Base-by-base conservation (phyloP, 92 coral and sea anemone species). In the Porites divaricata region DNA sequence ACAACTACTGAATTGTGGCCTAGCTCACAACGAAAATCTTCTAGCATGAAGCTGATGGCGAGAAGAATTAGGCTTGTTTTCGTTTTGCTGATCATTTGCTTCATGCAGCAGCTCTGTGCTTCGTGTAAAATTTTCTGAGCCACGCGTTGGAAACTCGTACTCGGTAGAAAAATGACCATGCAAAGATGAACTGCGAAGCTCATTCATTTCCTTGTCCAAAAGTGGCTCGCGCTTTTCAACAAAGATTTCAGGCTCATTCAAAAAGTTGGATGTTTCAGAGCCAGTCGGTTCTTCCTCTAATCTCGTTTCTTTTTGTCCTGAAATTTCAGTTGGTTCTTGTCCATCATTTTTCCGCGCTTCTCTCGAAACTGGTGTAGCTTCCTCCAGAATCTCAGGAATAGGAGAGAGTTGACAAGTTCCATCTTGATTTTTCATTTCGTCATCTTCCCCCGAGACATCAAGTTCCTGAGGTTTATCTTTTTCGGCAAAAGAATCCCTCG, bases 11-110 rank as follows among this genome's bases (percentile, higher is more conserved):
- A 35, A 35, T 35, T 35, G 45, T 15, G 59, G 0, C 10, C 13
- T 15, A 11, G 59, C 12, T 72, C 28, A 82, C 41, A 82, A 51
- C 7, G 86, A 82, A 82, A 82, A 82, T 73, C 86, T 72, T 9
- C 86, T 63, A 15, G 41, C 57, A 61, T 82, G 86, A 48, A 82
- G 79, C 63, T 72, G 25, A 17, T 72, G 50, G 25, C 71, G 78
- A 21, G 25, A 61, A 1, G 86, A 71, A 72, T 49, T 26, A 1
- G 78, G 45, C 52, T 82, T 74, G 63, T 82, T 82, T 72, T 72
- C 86, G 8, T 58, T 58, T 63, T n/a, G 54, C 4, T 13, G 9
- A 14, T 68, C 63, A 13, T 4, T 21, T 23, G 50, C 3, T 7
- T 82, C 79, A 62, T 62, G 61, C 4, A 82, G 10, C 72, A 51